These are phyloP conservation scores for Lycocerus yunnanus DNA, from an alignment of 2,888 invertebrate genomes.

Conservation along the genomic window DNA sequence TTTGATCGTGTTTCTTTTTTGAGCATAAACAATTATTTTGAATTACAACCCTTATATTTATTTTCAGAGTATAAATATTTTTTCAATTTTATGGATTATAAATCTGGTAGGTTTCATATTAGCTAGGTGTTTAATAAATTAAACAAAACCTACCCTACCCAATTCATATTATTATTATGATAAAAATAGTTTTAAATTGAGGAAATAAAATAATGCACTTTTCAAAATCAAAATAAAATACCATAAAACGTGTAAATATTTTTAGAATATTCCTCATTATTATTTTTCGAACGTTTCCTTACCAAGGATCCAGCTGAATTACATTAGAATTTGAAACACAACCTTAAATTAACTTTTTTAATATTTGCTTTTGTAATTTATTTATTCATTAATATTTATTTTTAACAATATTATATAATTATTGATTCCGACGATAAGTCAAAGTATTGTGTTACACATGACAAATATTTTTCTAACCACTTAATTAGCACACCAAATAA, in stretches of 20 bases:
- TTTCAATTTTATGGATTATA: too few species aligned
- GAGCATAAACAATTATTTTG: too few species aligned
- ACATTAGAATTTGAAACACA: neutral
- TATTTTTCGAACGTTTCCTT: neutral
- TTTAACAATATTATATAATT: neutral
- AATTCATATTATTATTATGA: too few species aligned
- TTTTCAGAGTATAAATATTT: too few species aligned
- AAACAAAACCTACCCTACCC: neutral
- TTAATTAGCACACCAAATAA: neutral
- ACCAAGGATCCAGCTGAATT: neutral
- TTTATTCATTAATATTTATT: neutral
- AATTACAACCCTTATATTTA: too few species aligned
- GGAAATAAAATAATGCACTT: neutral
- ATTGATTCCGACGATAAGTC: neutral
- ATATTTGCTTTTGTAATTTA: neutral
- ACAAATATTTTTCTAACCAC: neutral
- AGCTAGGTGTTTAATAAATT: too few species aligned
- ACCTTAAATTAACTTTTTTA: neutral
- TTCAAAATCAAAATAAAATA: neutral
- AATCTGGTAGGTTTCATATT: too few species aligned
- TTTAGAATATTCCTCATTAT: neutral
- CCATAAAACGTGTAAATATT: neutral
- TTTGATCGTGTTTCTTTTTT: too few species aligned
- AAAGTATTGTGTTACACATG: neutral
- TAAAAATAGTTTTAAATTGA: too few species aligned